These are phyloP conservation scores for Sinopyrophorus schimmeli DNA, from an alignment of 2,888 invertebrate genomes.

Conservation along the genomic window DNA sequence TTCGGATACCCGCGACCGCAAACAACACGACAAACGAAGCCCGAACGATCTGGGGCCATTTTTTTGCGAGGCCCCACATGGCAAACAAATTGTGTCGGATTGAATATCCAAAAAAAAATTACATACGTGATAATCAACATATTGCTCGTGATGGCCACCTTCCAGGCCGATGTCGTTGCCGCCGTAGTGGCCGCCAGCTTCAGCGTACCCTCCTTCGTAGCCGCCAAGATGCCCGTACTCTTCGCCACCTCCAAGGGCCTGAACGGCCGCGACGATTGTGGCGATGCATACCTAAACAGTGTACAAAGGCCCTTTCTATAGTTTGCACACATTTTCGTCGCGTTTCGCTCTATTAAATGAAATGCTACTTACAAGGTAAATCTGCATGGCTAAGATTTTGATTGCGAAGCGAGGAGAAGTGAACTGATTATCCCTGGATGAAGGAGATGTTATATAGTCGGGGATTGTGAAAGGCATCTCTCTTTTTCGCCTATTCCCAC, in stretches of 20 bases:
- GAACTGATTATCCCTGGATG: constrained; percentile 38
- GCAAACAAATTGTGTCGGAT: background rate
- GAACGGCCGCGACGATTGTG: constrained; percentile 47
- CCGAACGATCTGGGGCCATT: background rate
- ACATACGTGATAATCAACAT: constrained; percentile 50
- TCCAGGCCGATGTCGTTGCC: constrained; percentile 36
- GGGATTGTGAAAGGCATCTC: constrained; percentile 46
- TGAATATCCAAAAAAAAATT: background rate
- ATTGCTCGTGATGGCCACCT: constrained; percentile 41
- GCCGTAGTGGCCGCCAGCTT: constrained; percentile 29
- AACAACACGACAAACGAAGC: too few species aligned
- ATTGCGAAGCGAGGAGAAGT: constrained; percentile 23
- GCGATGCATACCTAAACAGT: constrained; percentile 47
- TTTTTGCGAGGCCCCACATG: background rate
- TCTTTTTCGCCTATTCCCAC: constrained; percentile 28
- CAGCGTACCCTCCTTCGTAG: constrained; percentile 36
- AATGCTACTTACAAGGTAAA: constrained; percentile 49
- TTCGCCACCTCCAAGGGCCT: constrained; percentile 44
- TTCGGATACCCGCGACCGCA: too few species aligned
- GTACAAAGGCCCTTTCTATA: constrained; percentile 1
- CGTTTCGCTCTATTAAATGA: too few species aligned
- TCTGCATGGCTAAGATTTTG: constrained; percentile 37
- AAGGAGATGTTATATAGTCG: constrained; percentile 42
- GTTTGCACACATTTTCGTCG: background rate
- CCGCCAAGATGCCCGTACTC: constrained; percentile 27